phyloP scores from a whole-genome alignment of 2,888 invertebrate species.

The Polyommatus iphigenia region DNA sequence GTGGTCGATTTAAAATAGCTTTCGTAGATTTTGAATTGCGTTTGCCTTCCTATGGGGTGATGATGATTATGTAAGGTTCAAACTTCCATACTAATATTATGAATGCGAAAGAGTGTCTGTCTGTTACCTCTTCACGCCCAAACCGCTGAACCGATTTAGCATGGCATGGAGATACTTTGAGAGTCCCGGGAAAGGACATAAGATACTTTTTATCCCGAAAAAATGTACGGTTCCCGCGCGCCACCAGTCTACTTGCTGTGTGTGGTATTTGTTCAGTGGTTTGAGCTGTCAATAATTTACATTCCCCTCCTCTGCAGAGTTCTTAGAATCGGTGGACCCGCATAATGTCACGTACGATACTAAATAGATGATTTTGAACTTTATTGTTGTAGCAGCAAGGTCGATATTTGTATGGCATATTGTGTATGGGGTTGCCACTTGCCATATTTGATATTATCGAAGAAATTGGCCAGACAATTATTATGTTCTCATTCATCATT shows the following conservation, averaged over 20 bases:
- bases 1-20: background rate
- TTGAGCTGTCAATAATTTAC: background rate
- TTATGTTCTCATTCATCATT: background rate
- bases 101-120: too few species aligned
- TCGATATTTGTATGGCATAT: background rate
- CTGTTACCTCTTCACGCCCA: too few species aligned
- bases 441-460: background rate
- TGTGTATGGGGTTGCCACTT: background rate
- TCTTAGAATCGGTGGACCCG: constrained; percentile 34
- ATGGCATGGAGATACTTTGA: too few species aligned
- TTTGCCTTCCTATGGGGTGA: background rate
- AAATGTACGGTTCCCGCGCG: too few species aligned
- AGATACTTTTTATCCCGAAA: too few species aligned
- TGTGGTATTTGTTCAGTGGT: background rate
- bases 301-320: background rate
- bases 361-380: background rate
- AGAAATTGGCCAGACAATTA: background rate
- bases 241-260: background rate
- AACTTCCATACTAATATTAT: too few species aligned
- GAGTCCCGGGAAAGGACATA: too few species aligned
- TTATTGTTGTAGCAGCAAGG: background rate
- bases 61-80: background rate
- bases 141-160: too few species aligned
- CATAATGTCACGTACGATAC: constrained; percentile 38
- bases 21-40: background rate